Percentiles rank a stretch among this genome's conserved stretches.
These are phyloP conservation scores for Spinus pinus DNA, from an alignment of 2,797 vertebrate species.

Conservation along the genomic window DNA sequence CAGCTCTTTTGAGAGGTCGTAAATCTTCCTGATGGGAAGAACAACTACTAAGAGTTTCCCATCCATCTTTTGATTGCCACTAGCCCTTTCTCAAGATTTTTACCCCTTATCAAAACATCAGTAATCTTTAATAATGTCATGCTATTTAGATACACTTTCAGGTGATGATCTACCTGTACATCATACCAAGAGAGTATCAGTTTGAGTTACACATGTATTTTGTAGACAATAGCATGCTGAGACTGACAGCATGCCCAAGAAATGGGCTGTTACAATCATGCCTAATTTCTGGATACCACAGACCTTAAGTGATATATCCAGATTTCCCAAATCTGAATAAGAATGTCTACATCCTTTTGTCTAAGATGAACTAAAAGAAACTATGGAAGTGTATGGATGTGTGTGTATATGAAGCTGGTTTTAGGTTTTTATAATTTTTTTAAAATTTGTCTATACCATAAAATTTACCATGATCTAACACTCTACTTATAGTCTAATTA, in stretches of 20 bases:
- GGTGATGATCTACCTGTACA: background rate
- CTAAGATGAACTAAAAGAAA: background rate
- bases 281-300: background rate
- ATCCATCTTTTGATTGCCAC: background rate
- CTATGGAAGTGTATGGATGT: background rate
- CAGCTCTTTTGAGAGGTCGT: background rate
- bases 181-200: fast-evolving
- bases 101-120: background rate
- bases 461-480: background rate
- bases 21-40: background rate
- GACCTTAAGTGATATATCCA: background rate
- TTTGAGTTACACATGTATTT: background rate
- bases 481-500: background rate
- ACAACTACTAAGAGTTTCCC: background rate
- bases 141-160: background rate
- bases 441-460: background rate
- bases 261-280: background rate
- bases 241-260: background rate
- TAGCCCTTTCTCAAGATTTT: background rate
- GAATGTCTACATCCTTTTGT: background rate
- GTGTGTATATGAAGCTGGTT: fast-evolving
- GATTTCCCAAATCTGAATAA: background rate
- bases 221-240: background rate
- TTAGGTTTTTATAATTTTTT: background rate
- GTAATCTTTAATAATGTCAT: background rate